Conservation (phyloP, 2,888 invertebrate species). For the Tinea semifulvella region DNA sequence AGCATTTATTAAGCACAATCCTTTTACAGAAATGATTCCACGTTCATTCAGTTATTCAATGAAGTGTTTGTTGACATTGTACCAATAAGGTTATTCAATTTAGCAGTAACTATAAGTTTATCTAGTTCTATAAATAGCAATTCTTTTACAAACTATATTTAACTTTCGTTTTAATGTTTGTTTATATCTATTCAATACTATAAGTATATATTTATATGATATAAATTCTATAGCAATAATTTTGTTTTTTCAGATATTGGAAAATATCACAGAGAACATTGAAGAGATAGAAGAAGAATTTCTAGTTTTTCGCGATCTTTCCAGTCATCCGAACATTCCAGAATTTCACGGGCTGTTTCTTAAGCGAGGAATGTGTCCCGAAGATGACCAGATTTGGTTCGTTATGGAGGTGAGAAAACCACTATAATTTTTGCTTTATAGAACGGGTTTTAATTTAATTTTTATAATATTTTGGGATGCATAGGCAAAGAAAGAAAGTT, state of each 20-base stretch:
- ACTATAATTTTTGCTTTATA: too few species aligned
- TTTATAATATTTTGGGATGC: too few species aligned
- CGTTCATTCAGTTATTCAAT: too few species aligned
- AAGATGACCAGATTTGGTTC: conserved; percentile 84
- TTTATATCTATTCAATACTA: too few species aligned
- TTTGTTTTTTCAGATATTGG: conserved; percentile 65
- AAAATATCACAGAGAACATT: conserved; percentile 81
- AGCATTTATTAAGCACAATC: too few species aligned
- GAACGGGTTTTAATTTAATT: too few species aligned
- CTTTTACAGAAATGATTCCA: too few species aligned
- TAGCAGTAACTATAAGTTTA: neutral
- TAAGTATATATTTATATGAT: too few species aligned
- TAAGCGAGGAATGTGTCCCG: conserved; percentile 67
- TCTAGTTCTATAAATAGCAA: neutral
- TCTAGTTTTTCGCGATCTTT: conserved; percentile 75
- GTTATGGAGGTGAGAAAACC: conserved; percentile 79
- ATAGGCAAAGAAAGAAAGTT: too few species aligned
- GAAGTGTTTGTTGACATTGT: too few species aligned
- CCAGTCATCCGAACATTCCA: conserved; percentile 79
- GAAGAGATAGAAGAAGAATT: conserved; percentile 87
- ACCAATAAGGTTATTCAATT: too few species aligned
- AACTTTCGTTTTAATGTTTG: neutral
- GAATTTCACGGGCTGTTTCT: conserved; percentile 78
- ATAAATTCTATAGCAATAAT: too few species aligned
- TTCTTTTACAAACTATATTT: neutral